These are phyloP conservation scores for Bhutanitis thaidina DNA, from an alignment of 2,888 invertebrate genomes.

Conservation along the genomic window DNA sequence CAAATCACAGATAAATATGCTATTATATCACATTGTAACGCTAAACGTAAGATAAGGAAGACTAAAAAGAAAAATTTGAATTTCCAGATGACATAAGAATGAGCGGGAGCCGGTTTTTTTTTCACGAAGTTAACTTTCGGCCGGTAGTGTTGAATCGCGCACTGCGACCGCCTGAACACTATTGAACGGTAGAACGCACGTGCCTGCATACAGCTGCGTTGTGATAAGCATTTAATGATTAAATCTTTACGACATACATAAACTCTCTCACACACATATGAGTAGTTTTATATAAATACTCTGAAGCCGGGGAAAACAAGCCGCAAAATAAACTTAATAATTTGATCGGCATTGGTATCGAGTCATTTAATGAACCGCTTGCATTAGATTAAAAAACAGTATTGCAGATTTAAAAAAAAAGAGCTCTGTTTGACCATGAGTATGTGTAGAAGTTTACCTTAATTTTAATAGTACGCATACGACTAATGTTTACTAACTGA, in stretches of 20 bases:
- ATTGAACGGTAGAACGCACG: constrained; percentile 32
- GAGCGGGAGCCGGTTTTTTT: constrained; percentile 33
- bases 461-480: no score
- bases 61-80: not conserved
- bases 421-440: no score
- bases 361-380: no score
- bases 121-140: constrained; percentile 27
- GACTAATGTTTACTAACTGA: no score
- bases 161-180: constrained; percentile 40
- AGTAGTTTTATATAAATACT: not conserved
- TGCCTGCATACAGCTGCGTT: constrained; percentile 29
- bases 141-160: constrained; percentile 38
- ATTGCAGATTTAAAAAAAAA: no score
- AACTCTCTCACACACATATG: not conserved
- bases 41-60: constrained; percentile 25
- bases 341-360: not conserved
- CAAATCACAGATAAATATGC: constrained; percentile 36
- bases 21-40: constrained; percentile 47
- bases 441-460: no score
- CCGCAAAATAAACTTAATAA: not conserved
- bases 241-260: constrained; percentile 4
- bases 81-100: constrained; percentile 16
- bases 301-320: not conserved
- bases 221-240: constrained; percentile 54
- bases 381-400: no score